Base-by-base conservation (phyloP, 2,797 vertebrate genomes). In the Alauda arvensis region DNA sequence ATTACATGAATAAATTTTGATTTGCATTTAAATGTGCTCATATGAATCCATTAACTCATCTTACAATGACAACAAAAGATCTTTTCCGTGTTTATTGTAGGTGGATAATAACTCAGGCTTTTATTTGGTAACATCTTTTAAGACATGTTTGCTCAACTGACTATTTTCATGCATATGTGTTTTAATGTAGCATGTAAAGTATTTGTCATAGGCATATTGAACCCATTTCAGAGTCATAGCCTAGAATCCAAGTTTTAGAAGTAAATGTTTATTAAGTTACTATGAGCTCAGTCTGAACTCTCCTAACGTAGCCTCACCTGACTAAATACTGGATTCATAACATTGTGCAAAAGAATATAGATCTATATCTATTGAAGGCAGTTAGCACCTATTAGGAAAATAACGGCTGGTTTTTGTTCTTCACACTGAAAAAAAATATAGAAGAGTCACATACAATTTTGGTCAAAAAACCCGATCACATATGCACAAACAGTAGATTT, bases 1-100 rank as follows among this genome's bases (percentile, higher is more conserved):
- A 77, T 57, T 90, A 46, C n/a, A 71, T n/a, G 63, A 85, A 88
- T 93, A 78, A 51, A 81, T 78, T 69, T 61, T 79, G 48, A 63
- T 90, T 74, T 91, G 84, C 77, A 68, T 82, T 90, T 86, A 83
- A 88, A 78, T 60, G 9, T 72, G 24, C 46, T 87, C 33, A 39
- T 34, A 67, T 0, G 3, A 90, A 83, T 66, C 33, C 51, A 76
- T 88, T 87, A 63, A 66, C 34, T 90, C 28, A 63, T 85, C 70
- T 87, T 83, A 87, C 31, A 81, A 40, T 76, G 56, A 81, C n/a
- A 88, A 83, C 43, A 74, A 86, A 88, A 67, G 49, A 56, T 62
- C 29, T 83, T 90, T 83, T 80, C 59, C 33, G 33, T 82, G 42
- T 82, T 84, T 86, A 71, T 68, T 84, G 72, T 45, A 75, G 14